A percentile compares a stretch with the other conserved stretches of the same genome.
These are phyloP conservation scores for Hemitrygon akajei DNA, from an alignment of 2,797 vertebrate genomes.

Conservation along the genomic window DNA sequence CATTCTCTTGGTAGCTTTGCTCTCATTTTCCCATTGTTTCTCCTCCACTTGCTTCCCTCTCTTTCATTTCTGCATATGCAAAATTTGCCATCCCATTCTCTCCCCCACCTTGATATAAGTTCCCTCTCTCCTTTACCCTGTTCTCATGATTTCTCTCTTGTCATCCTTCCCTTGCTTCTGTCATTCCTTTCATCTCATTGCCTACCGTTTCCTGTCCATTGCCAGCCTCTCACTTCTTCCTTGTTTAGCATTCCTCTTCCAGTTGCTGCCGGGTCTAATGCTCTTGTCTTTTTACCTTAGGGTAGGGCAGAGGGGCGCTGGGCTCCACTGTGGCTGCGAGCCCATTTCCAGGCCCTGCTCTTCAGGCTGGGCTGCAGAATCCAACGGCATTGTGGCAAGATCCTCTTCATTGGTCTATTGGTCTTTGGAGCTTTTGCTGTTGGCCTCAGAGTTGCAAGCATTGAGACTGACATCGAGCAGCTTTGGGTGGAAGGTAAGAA, in stretches of 20 bases:
- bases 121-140: background rate
- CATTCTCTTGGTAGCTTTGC: background rate
- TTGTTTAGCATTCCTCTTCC: slow-evolving; percentile 20
- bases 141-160: background rate
- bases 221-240: background rate
- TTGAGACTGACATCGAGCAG: slow-evolving; percentile 93
- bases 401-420: slow-evolving; percentile 91
- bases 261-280: background rate
- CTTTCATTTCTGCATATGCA: background rate
- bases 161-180: background rate
- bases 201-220: background rate
- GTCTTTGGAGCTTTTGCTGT: slow-evolving; percentile 89
- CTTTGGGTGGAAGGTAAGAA: slow-evolving; percentile 97
- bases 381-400: slow-evolving; percentile 95
- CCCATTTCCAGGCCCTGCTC: slow-evolving; percentile 88
- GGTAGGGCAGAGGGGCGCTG: slow-evolving; percentile 78
- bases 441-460: slow-evolving; percentile 82
- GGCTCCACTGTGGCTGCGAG: slow-evolving; percentile 87
- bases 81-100: background rate
- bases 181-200: background rate
- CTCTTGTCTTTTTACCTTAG: slow-evolving; percentile 49
- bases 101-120: background rate
- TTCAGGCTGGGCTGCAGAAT: slow-evolving; percentile 93
- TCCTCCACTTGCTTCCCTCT: too few relatives aligned
- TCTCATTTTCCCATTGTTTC: background rate